Conservation (phyloP, 2,797 vertebrate genomes). For the Hozukius guyotensis region DNA sequence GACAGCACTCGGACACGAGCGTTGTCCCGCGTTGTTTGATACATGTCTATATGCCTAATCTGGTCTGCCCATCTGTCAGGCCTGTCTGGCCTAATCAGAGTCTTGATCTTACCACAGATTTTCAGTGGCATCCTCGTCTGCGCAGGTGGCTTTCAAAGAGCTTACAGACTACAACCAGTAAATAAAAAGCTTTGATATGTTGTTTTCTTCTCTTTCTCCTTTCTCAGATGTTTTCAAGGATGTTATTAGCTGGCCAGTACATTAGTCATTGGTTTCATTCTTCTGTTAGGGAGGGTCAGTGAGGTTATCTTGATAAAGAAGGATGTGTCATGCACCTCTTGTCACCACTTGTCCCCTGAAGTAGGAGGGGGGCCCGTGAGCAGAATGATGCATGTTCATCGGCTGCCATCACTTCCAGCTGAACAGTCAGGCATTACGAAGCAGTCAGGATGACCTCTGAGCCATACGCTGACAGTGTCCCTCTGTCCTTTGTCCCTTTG, state of each 20-base stretch:
- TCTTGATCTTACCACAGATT: slow-evolving; percentile 51
- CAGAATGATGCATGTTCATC: slow-evolving; percentile 72
- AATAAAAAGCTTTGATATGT: slow-evolving; percentile 37
- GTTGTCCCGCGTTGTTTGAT: slow-evolving; percentile 73
- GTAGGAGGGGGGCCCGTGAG: slow-evolving; percentile 36
- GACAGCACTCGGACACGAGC: slow-evolving; percentile 52
- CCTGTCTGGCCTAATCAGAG: slow-evolving; percentile 75
- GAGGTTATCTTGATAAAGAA: slow-evolving; percentile 57
- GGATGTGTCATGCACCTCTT: slow-evolving; percentile 60
- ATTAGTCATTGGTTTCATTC: slow-evolving; percentile 43
- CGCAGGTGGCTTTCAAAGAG: slow-evolving; percentile 58
- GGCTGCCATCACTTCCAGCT: slow-evolving; percentile 61
- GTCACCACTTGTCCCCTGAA: slow-evolving; percentile 67
- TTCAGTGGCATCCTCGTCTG: slow-evolving; percentile 4
- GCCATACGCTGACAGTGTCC: slow-evolving; percentile 64
- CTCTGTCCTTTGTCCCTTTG: slow-evolving; percentile 75
- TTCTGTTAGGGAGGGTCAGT: slow-evolving; percentile 32
- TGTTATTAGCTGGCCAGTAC: slow-evolving; percentile 24
- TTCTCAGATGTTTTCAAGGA: slow-evolving; percentile 37
- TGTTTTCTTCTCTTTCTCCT: slow-evolving; percentile 7
- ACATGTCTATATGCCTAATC: slow-evolving; percentile 80
- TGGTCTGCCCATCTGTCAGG: slow-evolving; percentile 81
- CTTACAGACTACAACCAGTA: slow-evolving; percentile 23
- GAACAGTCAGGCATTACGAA: slow-evolving; percentile 69
- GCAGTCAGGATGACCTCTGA: slow-evolving; percentile 57